Base-by-base conservation (phyloP, 2,113 vertebrate species). In the Todiramphus chloris region DNA sequence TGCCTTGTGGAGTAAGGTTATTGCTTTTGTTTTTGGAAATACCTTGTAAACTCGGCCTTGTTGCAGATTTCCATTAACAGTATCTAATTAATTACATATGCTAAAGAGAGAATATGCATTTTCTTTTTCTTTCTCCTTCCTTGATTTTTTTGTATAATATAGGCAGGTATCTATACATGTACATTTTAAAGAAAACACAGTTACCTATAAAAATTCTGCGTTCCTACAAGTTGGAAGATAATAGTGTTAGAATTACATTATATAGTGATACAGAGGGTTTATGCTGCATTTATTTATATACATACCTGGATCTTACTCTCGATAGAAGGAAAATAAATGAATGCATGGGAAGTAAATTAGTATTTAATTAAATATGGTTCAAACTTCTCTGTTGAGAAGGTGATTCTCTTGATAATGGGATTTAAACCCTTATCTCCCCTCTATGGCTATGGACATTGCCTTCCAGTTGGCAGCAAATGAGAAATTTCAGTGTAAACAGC, bases 401-500 rank as follows among this genome's bases (percentile, higher is more conserved):
- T 46, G 82, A 91, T 93, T 94, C 48, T 82, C 48, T 64, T 83
- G 91, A 73, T 81, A 81, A 46, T 68, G 76, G 78, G 75, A 78
- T 92, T 87, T 89, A 83, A 94, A 64, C 62, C 60, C 59, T 93
- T 95, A 72, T 90, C 82, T 96, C 37, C 69, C 27, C 44, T 76
- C 43, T 59, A 5, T 93, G 83, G 74, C 51, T 91, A 88, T 91
- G 77, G 94, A 89, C 69, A 39, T 83, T 92, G 59, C 70, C 73
- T 95, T 94, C 53, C 63, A 56, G 24, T 89, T 93, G 89, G 63
- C 83, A 96, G n/a, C 56, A 97, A 68, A 92, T 74, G 82, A 68
- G 95, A 94, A 83, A 91, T 90, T 92, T 94, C 43, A 69, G 68
- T 35, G 39, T 90, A 93, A 96, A 94, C 33, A 95, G 73, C 68